Evolutionary conservation across 2,113 vertebrate genomes (phyloP), one percentile per base, ranked within the genome.

Genomic region (Gambusia affinis): DNA sequence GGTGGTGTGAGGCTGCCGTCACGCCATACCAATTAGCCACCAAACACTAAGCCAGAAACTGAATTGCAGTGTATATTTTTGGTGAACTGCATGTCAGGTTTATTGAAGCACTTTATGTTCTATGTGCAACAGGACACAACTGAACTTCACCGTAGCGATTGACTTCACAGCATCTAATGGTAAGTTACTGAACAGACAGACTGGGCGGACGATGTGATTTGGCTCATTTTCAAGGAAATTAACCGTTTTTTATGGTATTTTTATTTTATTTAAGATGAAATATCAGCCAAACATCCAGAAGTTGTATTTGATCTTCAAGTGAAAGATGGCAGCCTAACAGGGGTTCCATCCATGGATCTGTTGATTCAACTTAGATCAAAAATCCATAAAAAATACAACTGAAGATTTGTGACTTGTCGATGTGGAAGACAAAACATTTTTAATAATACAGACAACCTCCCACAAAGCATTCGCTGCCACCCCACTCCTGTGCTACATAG

Each of bases 151-250:
- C 0, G 97, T 99, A 8, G 98, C 98, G 33, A 98, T 99, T 28
- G 98, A 99, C 92, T 99, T 98, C 93, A 99, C 98, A 17, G 97
- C 98, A 54, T 99, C 98, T 78, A 99, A 99, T 4, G 98, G 98
- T 99, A 91, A 95, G 96, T 87, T 42, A 44, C 31, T 3, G 15
- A 12, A 8, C 35, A 54, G 31, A 19, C 12, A 67, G 30, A 35
- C 47, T 57, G 51, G 24, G 22, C 4, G 11, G n/a, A 29, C 2
- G 31, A n/a, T 67, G 8, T 42, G 4, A 10, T 28, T 29, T 51
- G 24, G 4, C 17, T 2, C 39, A 4, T 47, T 30, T 67, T 67
- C 24, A 47, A 47, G 17, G 24, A 6, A n/a, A 57, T n/a, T 8
- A n/a, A 57, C 7, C n/a, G 22, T n/a, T n/a, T n/a, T 54, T 57